Evolutionary conservation across 2,113 vertebrate genomes (phyloP), one percentile per base, ranked within the genome.

Genomic region (Pycnonotus jocosus): DNA sequence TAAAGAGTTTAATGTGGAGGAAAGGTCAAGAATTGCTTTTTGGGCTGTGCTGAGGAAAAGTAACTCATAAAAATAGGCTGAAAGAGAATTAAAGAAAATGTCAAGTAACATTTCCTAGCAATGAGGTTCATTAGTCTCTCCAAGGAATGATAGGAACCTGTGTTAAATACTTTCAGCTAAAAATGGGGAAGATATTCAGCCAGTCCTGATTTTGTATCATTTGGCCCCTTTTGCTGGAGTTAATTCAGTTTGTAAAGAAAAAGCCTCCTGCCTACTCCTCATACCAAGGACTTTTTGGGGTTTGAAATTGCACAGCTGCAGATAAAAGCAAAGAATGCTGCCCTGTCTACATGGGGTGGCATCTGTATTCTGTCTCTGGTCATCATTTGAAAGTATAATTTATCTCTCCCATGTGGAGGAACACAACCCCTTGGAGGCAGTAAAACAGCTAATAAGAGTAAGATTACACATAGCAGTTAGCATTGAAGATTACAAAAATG

Each of bases 81-180:
- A 93, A 92, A 92, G n/a, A 92, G 79, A 90, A 90, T 93, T 80
- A 89, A 95, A 89, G 90, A 86, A 96, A 96, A 95, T 91, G 87
- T 92, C 96, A 94, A 70, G 87, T 61, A 87, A 81, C 81, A 91
- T 85, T 93, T 78, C 57, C 45, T 81, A 78, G 71, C 72, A 74
- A 47, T 81, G 89, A 97, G 44, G 69, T 91, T 88, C 65, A 56
- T 90, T 95, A 95, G 24, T 79, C n/a, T 95, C 83, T 70, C 51
- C 13, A 64, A 72, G 57, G 77, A 76, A 57, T 35, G 57, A 60
- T 13, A 87, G 65, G 42, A 81, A 35, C 31, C 31, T 15, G 21
- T 38, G 37, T 70, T 88, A 92, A 94, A 81, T 66, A 15, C 48
- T 83, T 92, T 62, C 42, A 13, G 56, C 73, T 80, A 58, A 64